Evolutionary conservation across 1,140 invertebrate species (phyloP).

Genomic region (Lasioglossum albipes): DNA sequence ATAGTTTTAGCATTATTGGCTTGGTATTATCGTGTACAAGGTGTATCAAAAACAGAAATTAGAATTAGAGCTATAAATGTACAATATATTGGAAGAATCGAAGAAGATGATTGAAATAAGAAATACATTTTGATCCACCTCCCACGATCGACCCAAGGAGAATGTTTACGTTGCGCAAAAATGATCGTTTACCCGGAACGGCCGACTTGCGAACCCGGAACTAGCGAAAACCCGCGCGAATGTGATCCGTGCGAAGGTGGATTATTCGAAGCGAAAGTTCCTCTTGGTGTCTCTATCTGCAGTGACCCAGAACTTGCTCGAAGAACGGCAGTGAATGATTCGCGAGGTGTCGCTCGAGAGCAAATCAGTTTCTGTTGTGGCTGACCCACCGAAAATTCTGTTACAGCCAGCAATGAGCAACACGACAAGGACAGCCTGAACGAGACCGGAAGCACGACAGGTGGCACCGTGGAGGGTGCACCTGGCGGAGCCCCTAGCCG

Average conservation of each 20-base stretch:
- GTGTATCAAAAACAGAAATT: no score
- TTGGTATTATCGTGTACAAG: no score
- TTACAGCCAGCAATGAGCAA: slow-evolving; percentile 79
- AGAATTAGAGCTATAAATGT: no score
- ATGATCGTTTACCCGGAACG: no score
- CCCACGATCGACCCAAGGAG: no score
- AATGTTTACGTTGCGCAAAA: no score
- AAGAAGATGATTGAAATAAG: no score
- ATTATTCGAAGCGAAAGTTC: slow-evolving; percentile 59
- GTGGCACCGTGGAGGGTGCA: slow-evolving; percentile 68
- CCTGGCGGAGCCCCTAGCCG: slow-evolving; percentile 62
- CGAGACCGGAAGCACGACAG: slow-evolving; percentile 76
- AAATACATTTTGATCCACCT: no score
- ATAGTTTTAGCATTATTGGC: no score
- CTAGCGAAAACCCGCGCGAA: no score
- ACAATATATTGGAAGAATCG: no score
- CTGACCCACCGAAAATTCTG: background rate
- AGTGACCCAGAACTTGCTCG: slow-evolving; percentile 41
- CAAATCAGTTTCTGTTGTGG: background rate
- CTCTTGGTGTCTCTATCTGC: slow-evolving; percentile 18
- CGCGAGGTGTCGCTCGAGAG: background rate
- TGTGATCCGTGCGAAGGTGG: background rate
- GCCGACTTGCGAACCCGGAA: no score
- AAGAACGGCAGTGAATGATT: slow-evolving; percentile 16
- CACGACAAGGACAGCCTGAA: slow-evolving; percentile 81